Evolutionary conservation across 2,113 vertebrate genomes (phyloP), one percentile per base, ranked within the genome.

Genomic region (Rhinogobius similis): DNA sequence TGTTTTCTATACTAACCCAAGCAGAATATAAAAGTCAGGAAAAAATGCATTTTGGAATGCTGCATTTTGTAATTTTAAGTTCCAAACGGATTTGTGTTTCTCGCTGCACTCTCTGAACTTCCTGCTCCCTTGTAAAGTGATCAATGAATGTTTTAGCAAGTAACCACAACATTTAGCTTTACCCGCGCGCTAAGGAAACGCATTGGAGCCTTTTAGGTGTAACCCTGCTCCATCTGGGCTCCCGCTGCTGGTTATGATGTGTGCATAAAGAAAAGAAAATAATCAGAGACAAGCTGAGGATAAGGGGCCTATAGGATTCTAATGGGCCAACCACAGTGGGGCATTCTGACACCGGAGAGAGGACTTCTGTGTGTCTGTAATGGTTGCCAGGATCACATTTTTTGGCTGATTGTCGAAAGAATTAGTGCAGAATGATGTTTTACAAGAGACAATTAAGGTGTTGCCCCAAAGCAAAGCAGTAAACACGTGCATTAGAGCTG

Each of bases 291-390:
- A 18, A 66, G 62, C 43, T 61, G 67, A 70, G 67, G 82, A 87
- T 53, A 90, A 89, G 85, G 86, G 73, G 69, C 62, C 69, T 36
- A 76, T 72, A 75, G 71, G 44, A 76, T 70, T 75, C 52, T 75
- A 68, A 69, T 67, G 58, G 80, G 65, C 11, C 23, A 10, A 64
- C 29, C 58, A 86, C 82, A 88, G 85, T 82, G 70, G 61, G 46
- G 63, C 84, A 72, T 87, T 89, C 79, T 88, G 75, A 71, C 73
- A 66, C 11, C 7, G 18, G 24, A 62, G 64, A 61, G 36, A 81
- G 74, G 76, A 73, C 58, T 61, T 86, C 50, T 85, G 58, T 74
- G 64, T 68, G 53, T 50, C 46, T 43, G 7, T 11, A 55, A 53
- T 67, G 32, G 24, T 56, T 79, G 72, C 68, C 52, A 58, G 63